Conservation (phyloP, 2,113 vertebrate genomes). For the Ammodytes marinus region DNA sequence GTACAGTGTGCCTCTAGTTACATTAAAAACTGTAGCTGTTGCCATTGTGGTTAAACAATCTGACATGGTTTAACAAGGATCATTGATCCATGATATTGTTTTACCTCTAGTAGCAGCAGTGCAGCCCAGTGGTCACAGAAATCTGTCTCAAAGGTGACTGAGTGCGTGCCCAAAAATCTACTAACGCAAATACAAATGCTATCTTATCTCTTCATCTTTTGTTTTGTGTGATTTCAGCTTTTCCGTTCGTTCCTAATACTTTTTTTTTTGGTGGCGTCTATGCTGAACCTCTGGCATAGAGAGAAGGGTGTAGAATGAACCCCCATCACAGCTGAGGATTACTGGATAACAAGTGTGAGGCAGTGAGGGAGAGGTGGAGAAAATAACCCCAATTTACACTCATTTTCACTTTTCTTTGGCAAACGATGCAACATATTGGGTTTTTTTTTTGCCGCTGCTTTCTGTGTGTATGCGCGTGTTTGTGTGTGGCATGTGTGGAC, state of each 20-base stretch:
- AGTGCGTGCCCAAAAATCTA: background rate
- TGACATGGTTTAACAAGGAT: background rate
- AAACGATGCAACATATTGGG: conserved; percentile 84
- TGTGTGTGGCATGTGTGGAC: conserved; percentile 78
- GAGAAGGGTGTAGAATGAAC: conserved; percentile 47
- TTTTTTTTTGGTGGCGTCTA: conserved; percentile 47
- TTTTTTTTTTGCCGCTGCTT: conserved; percentile 71
- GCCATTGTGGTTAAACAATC: background rate
- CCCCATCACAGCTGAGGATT: conserved; percentile 68
- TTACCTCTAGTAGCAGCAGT: background rate
- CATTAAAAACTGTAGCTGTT: background rate
- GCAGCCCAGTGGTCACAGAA: background rate
- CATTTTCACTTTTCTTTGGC: conserved; percentile 88
- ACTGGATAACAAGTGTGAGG: conserved; percentile 82
- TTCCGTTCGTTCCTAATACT: conserved; percentile 39
- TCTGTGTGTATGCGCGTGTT: conserved; percentile 61
- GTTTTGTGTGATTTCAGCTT: conserved; percentile 30
- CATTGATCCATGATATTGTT: conserved; percentile 7
- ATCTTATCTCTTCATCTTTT: background rate
- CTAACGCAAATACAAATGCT: background rate
- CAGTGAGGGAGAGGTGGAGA: conserved; percentile 76
- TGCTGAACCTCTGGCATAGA: conserved; percentile 49
- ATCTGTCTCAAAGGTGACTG: background rate
- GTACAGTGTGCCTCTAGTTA: background rate
- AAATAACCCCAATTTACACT: conserved; percentile 89